Base-by-base conservation (phyloP, 1,140 invertebrate genomes). In the Tetraneura akinire region DNA sequence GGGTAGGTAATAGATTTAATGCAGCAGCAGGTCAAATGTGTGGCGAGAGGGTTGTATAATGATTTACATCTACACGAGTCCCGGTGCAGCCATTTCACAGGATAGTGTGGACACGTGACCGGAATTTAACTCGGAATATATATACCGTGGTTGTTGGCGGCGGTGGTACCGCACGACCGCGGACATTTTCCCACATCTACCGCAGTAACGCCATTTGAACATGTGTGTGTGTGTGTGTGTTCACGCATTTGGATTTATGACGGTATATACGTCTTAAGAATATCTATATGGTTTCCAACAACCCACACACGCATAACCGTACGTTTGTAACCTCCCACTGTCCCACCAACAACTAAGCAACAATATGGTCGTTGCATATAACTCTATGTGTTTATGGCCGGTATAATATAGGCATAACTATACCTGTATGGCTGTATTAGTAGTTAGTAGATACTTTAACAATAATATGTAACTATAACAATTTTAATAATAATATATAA, bases 31-130 rank as follows among this genome's bases (percentile, higher is more conserved):
- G 57, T 32, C 16, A 53, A 14, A n/a, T 26, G 16, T 26, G 57
- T 29, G 13, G 49, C n/a, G 71, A 37, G 10, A n/a, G 71, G 71
- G 51, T 32, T 42, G 32, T 37, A 57, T 42, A 55, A 74, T 55
- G 71, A 74, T 74, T 74, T 55, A 55, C 49, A 55, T 55, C 11
- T 21, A 68, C 62, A 45, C 64, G 64, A 18, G 26, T 62, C 1
- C n/a, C 62, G 37, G 10, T 14, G 11, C 45, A 21, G 42, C 66
- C 42, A 47, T 70, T 18, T 21, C 23, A 23, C 8, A 21, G 42
- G 23, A 21, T 14, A 23, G 37, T 29, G 45, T 47, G 45, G 23
- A 74, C 71, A 55, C 71, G 71, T 74, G 71, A 74, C 71, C 51
- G 71, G 71, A 74, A 74, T 74, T 26, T 21, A 3, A 37, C 14